Evolutionary conservation across 2,113 vertebrate genomes (phyloP), one percentile per base, ranked within the genome.

Genomic region (Vulpes ferrilata): DNA sequence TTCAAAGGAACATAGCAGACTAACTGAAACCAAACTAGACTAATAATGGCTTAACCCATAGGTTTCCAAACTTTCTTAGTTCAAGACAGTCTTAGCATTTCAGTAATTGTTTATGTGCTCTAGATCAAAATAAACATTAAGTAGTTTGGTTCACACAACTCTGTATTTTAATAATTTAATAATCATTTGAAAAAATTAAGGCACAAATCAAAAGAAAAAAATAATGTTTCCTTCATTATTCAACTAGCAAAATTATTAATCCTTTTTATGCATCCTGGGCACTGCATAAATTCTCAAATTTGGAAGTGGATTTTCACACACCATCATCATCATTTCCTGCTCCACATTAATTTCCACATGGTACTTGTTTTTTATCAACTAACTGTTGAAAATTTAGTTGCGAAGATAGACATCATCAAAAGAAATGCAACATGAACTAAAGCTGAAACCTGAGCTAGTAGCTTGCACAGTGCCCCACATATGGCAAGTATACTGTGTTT

Each of bases 341-440:
- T 71, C 65, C 43, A 93, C 53, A 69, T 10, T 81, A 51, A 82
- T 78, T 93, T 93, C 67, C 51, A 83, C 35, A 80, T 51, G 16
- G 17, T 59, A 87, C 53, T 93, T 74, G 4, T 7, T 78, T 30
- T 93, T 67, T 30, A 90, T 76, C 73, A 95, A 81, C 25, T 9
- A 60, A 60, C 35, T 87, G 69, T 3, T 74, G 57, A 81, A 93
- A 90, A 74, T 4, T n/a, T 86, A 81, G 35, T 51, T 83, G 30
- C 25, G 73, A 86, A 95, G 32, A 79, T 9, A 85, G 57, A 73
- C n/a, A 89, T 67, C 55, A 74, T 74, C 74, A 51, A 55, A 55
- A 79, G 65, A 95, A 90, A 92, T 64, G 25, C 22, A 88, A 20
- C 43, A 81, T 60, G 27, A 97, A 83, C 17, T 51, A 48, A 95